Conservation (phyloP, 2,888 invertebrate genomes). For the Cryptops parisi region DNA sequence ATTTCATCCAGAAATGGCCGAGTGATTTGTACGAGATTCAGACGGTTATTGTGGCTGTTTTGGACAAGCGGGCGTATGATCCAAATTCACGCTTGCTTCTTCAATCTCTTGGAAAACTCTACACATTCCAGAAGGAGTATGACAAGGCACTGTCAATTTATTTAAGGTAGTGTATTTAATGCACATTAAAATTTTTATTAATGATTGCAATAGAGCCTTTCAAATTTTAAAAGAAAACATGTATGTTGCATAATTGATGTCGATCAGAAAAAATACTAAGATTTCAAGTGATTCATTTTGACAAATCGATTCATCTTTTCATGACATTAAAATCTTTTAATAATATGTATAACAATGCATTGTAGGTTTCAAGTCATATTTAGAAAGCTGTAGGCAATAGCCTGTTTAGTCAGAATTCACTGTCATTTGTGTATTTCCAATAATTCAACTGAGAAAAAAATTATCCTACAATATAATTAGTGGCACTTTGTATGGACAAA, state of each 20-base stretch:
- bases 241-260: not conserved
- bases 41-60: constrained; percentile 69
- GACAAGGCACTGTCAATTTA: constrained; percentile 85
- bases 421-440: too few species aligned
- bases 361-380: too few species aligned
- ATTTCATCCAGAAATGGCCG: constrained; percentile 78
- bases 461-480: too few species aligned
- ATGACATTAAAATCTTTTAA: too few species aligned
- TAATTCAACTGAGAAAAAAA: too few species aligned
- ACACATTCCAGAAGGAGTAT: constrained; percentile 71
- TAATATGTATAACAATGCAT: too few species aligned
- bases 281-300: too few species aligned
- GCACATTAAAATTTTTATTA: constrained; percentile 7
- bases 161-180: constrained; percentile 48
- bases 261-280: not conserved
- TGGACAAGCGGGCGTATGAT: constrained; percentile 52
- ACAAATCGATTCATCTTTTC: too few species aligned
- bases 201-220: constrained; percentile 1
- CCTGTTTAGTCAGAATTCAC: too few species aligned
- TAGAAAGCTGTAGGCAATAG: too few species aligned
- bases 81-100: constrained; percentile 57
- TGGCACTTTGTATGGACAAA: too few species aligned
- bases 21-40: constrained; percentile 58
- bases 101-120: constrained; percentile 76
- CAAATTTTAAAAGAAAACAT: not conserved